Percentiles rank a stretch among this genome's conserved stretches.
Conservation (phyloP, 2,797 vertebrate species). For the Onychomys torridus region DNA sequence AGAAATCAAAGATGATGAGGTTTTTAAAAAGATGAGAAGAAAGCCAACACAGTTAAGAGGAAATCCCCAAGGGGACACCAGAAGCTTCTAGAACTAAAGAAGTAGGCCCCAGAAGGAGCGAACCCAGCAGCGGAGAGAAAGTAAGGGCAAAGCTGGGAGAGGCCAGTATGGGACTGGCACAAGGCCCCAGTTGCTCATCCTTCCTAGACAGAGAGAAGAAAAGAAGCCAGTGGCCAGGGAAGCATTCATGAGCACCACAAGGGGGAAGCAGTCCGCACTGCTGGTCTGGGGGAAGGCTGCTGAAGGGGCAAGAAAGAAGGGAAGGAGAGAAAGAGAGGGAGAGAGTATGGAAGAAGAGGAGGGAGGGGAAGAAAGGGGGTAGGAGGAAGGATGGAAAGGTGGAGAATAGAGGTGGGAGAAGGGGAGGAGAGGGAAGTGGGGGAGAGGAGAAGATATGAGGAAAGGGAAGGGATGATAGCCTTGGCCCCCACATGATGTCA, state of each 20-base stretch:
- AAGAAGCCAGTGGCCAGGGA: not conserved
- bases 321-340: too few relatives aligned
- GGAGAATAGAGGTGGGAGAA: too few relatives aligned
- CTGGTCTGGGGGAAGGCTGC: not conserved
- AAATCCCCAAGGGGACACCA: not conserved
- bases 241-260: not conserved
- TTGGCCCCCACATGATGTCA: not conserved
- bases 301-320: too few relatives aligned
- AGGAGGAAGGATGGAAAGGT: not conserved
- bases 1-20: not conserved
- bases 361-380: too few relatives aligned
- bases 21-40: not conserved
- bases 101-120: not conserved
- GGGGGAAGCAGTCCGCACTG: not conserved
- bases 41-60: not conserved
- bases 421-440: not conserved
- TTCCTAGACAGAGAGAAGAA: not conserved
- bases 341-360: not conserved
- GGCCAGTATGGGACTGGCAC: not conserved
- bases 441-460: accelerated
- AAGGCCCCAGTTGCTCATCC: not conserved
- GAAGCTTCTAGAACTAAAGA: not conserved
- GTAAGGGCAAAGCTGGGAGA: not conserved
- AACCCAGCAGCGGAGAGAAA: not conserved
- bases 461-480: not conserved